Evolutionary conservation across 2,888 invertebrate genomes (phyloP), one percentile per base, ranked within the genome.

Genomic region (Lasioglossum pauxillum): DNA sequence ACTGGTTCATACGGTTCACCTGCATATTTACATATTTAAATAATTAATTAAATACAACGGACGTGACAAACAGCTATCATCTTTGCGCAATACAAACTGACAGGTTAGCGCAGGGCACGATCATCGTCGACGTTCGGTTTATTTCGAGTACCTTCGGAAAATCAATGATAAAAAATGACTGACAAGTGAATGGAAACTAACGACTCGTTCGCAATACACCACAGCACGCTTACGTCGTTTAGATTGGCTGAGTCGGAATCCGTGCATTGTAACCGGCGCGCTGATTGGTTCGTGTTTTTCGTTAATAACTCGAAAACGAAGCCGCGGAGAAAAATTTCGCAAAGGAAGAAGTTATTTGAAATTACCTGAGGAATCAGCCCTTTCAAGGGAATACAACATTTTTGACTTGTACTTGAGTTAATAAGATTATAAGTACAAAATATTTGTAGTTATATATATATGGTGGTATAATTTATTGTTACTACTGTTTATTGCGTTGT

Each of bases 1-100:
- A 92, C 90, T 89, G 89, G 88, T 80, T 84, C 79, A 84, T 90
- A 86, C 78, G 71, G 46, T 78, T 87, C 77, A 83, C 85, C 82
- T 88, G 85, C 86, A 91, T 94, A 93, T 93, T 94, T 94, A 94
- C 93, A 94, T 94, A 89, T 88, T 94, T 93, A 91, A 93, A 91
- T 89, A 89, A 91, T 91, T 90, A 85, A 89, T 83, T 81, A 84
- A 89, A 90, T 83, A 84, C 87, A 92, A 88, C 93, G 92, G 91
- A 93, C 91, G 92, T 93, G 92, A 93, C 91, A 87, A 86, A 90
- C 92, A 85, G 86, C 89, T 89, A 90, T 92, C 90, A 87, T 72
- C 88, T 87, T 89, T 89, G 90, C 90, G 91, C 91, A 89, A 87
- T 46, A 46, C 81, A 78, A 87, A 88, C 76, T 88, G 81, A 80